A percentile compares a stretch with the other conserved stretches of the same genome.
These are phyloP conservation scores for Phenganax stokvisi DNA, from an alignment of 92 coral and sea anemone species.

Conservation along the genomic window DNA sequence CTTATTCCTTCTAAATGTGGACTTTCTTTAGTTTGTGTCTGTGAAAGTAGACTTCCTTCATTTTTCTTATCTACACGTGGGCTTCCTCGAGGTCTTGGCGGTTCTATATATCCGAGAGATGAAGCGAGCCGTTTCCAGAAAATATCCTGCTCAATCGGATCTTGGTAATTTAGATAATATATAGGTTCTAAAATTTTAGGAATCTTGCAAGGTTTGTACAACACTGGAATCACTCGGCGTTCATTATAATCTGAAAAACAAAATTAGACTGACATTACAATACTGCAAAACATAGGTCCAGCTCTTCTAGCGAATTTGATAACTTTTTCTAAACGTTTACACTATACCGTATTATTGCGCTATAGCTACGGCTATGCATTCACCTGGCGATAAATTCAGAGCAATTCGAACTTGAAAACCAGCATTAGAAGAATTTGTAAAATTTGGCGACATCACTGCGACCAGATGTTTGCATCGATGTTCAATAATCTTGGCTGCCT, in stretches of 20 bases:
- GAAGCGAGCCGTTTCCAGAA: constrained; percentile 57
- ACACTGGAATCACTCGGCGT: constrained; percentile 63
- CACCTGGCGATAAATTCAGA: constrained; percentile 75
- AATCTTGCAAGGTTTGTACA: constrained; percentile 52
- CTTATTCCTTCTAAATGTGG: background rate
- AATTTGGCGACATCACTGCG: constrained; percentile 68
- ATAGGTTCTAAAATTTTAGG: constrained; percentile 53
- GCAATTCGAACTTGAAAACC: constrained; percentile 78
- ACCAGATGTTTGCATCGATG: constrained; percentile 61
- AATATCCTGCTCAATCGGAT: constrained; percentile 17
- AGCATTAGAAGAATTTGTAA: constrained; percentile 57
- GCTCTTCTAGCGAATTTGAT: background rate
- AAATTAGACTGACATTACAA: background rate
- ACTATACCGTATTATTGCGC: background rate
- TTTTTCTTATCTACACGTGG: background rate
- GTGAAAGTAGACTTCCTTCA: background rate
- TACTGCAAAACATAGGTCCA: background rate
- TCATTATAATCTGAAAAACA: constrained; percentile 54
- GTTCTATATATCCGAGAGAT: constrained; percentile 55
- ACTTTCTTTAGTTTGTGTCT: background rate
- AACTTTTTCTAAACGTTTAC: background rate
- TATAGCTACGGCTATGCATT: background rate
- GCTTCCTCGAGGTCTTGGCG: background rate
- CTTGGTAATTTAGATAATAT: constrained; percentile 57
- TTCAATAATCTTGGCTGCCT: constrained; percentile 59